Base-by-base conservation (phyloP, 2,888 invertebrate genomes). In the Metacarcinus magister region DNA sequence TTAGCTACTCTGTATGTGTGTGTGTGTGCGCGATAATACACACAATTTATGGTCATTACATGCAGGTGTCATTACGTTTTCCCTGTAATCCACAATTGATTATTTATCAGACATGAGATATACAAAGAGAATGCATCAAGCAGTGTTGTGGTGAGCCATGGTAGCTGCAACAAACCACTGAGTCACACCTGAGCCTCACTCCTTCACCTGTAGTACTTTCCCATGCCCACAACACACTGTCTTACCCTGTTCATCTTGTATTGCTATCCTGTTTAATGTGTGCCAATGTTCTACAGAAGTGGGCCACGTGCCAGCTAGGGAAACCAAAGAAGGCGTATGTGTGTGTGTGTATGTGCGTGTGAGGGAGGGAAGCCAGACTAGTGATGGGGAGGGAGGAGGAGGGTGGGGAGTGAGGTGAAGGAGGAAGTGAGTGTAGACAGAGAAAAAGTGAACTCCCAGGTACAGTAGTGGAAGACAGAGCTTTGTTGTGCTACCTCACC, bases 241-340 rank as follows among this genome's bases (percentile, higher is more conserved):
- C 82, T 39, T 87, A 87, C 82, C 28, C 39, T 10, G 32, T 32
- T 32, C 32, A 39, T 39, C 32, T 32, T 39, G 39, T 23, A 13
- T 39, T n/a, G n/a, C 3, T 75, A 2, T n/a, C 28, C 75, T 87
- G 28, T 16, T 13, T 87, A 32, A 87, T 87, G 82, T 87, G 82
- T 87, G 82, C 32, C 82, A 32, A 87, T 87, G 3, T 8, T 2
- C 82, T 13, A 87, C 82, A 87, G 32, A 87, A 87, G 32, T 87
- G 82, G 82, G 28, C 82, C 82, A 87, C 10, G 32, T 32, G 32
- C 32, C 39, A 32, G 82, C 5, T 0, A 13, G 32, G 32, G 82
- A 39, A 87, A 87, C 82, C 82, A 87, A 87, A 87, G 82, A 87
- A 87, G 39, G 82, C 32, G 82, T 28, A 32, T 32, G 39, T 87